phyloP scores from a whole-genome alignment of 2,113 vertebrate genomes.

The Podarcis muralis region DNA sequence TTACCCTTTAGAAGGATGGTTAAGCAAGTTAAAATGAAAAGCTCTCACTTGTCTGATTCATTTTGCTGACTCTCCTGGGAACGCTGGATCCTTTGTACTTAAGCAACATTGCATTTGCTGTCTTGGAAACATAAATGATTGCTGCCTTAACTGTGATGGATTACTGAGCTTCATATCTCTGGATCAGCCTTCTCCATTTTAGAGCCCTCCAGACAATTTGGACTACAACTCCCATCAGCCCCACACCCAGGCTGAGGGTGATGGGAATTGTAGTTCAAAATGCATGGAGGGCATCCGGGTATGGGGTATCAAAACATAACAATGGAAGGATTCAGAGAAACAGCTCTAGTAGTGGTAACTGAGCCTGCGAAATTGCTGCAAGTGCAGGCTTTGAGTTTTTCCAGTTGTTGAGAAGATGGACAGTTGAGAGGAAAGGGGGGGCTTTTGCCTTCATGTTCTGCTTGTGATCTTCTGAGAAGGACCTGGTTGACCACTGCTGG shows the following conservation, averaged over 20 bases:
- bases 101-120: slow-evolving; percentile 1
- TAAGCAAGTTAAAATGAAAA: slow-evolving; percentile 43
- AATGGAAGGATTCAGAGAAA: neutral
- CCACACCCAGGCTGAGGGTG: too few relatives aligned
- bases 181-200: neutral
- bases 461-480: too few relatives aligned
- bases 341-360: neutral
- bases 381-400: neutral
- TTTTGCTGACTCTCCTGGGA: slow-evolving; percentile 28
- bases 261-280: too few relatives aligned
- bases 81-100: slow-evolving; percentile 37
- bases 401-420: too few relatives aligned
- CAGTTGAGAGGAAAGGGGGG: too few relatives aligned
- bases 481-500: too few relatives aligned
- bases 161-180: neutral
- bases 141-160: neutral
- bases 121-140: neutral
- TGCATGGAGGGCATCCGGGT: too few relatives aligned
- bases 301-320: neutral
- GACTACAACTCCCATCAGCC: neutral
- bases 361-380: neutral
- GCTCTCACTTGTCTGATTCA: slow-evolving; percentile 33
- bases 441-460: too few relatives aligned
- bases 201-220: neutral
- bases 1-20: slow-evolving; percentile 29